Base-by-base conservation (phyloP, 2,113 vertebrate species). In the Sciurus niger region DNA sequence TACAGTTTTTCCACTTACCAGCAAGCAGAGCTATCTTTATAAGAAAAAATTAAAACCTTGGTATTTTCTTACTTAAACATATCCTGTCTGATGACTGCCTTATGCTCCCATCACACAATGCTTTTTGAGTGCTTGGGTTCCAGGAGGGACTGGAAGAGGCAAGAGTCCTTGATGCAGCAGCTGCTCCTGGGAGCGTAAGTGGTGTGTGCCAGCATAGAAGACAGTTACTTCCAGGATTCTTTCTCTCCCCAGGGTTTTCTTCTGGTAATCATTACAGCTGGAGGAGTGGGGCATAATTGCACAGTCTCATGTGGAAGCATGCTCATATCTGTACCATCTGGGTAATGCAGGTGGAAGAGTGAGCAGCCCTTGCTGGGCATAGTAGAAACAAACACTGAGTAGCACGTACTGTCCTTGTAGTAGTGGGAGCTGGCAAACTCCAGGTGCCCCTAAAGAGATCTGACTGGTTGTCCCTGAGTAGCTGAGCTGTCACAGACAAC, bases 11-110 rank as follows among this genome's bases (percentile, higher is more conserved):
- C 67, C 89, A 2, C 60, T 2, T 37, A 79, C 63, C 32, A 82
- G 32, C 63, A 80, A 94, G 77, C 67, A 43, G 78, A 92, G 43
- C 94, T 89, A 3, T 97, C 9, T 4, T 90, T 96, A 25, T 96
- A 95, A 74, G 87, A 89, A 43, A 95, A 67, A 73, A 96, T 97
- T 68, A 97, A 98, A 93, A 95, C 86, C 76, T 94, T 83, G 74
- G 46, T 96, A 97, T 97, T 98, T 98, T 98, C 92, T 96, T 96
- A 84, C 0, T 1, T 79, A 74, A 96, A 93, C 94, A 84, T 90
- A 32, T 97, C 74, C 92, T 53, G 43, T 96, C 58, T 94, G 94
- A 53, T 96, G 86, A 88, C 58, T 92, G 48, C 53, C 65, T 97
- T 79, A 65, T 97, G 58, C 95, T 95, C 67, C 93, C 51, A 51